phyloP scores from a whole-genome alignment of 1,140 invertebrate species.

The Notospermus geniculatus region DNA sequence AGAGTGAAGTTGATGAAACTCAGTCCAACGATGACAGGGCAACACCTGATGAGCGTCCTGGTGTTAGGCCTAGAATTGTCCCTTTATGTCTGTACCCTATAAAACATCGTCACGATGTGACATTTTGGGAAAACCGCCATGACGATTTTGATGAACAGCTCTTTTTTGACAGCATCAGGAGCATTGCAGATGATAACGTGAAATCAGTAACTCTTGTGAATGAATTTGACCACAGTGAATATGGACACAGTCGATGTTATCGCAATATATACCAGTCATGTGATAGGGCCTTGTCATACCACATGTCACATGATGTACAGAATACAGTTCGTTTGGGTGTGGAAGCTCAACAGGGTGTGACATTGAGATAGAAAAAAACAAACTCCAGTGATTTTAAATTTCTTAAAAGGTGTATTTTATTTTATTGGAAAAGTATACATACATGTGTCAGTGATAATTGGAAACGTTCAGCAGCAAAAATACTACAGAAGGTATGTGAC shows the following conservation, averaged over 20 bases:
- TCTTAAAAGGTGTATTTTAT: too few species aligned
- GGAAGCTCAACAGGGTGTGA: constrained; percentile 30
- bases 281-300: constrained; percentile 44
- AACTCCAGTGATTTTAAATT: too few species aligned
- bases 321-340: constrained; percentile 40
- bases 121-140: constrained; percentile 47
- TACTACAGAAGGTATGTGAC: too few species aligned
- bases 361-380: constrained; percentile 37
- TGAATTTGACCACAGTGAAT: constrained; percentile 28
- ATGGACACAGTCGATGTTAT: constrained; percentile 44
- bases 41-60: too few species aligned
- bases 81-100: constrained; percentile 42
- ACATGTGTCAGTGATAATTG: too few species aligned
- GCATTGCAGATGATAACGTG: constrained; percentile 37
- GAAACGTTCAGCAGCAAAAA: too few species aligned
- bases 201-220: constrained; percentile 38
- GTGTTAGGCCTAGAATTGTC: too few species aligned
- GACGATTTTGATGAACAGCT: constrained; percentile 34
- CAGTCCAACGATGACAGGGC: too few species aligned
- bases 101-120: constrained; percentile 46
- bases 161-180: constrained; percentile 37
- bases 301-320: constrained; percentile 44
- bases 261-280: constrained; percentile 45
- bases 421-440: too few species aligned
- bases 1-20: too few species aligned